A percentile compares a stretch with the other conserved stretches of the same genome.
Evolutionary conservation across 2,113 vertebrate genomes (phyloP).

Genomic region (Pseudorectes ferrugineus): DNA sequence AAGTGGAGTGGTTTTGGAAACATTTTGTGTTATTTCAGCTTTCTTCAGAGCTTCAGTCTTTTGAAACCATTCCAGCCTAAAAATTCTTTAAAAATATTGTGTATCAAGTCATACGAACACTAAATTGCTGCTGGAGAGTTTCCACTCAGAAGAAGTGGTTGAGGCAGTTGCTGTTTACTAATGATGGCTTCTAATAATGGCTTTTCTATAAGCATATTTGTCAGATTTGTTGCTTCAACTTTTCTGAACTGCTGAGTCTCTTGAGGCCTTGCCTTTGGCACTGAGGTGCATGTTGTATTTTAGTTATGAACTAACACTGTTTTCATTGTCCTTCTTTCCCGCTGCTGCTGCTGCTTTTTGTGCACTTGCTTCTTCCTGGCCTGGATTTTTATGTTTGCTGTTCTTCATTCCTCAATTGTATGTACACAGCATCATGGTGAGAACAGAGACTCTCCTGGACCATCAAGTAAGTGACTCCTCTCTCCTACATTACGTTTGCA

Average conservation of each 20-base stretch:
- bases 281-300: slow-evolving; percentile 65
- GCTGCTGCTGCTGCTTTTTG: slow-evolving; percentile 59
- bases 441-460: slow-evolving; percentile 78
- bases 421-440: slow-evolving; percentile 80
- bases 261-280: neutral
- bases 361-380: slow-evolving; percentile 71
- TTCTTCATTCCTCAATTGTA: slow-evolving; percentile 65
- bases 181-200: neutral
- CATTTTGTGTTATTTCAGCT: neutral
- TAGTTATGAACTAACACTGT: slow-evolving; percentile 72
- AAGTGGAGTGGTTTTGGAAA: neutral
- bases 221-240: slow-evolving; percentile 26
- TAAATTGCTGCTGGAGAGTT: neutral
- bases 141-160: neutral
- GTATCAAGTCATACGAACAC: neutral
- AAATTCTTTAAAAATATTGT: neutral
- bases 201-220: neutral
- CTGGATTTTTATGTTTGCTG: slow-evolving; percentile 73
- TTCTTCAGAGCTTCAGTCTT: neutral
- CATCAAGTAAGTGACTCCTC: slow-evolving; percentile 80
- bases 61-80: neutral
- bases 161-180: slow-evolving; percentile 17
- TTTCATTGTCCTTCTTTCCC: slow-evolving; percentile 74
- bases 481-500: slow-evolving; percentile 20
- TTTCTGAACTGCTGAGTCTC: neutral